These are phyloP conservation scores for Brachionus angularis DNA, from an alignment of 1,140 invertebrate species.

Conservation along the genomic window DNA sequence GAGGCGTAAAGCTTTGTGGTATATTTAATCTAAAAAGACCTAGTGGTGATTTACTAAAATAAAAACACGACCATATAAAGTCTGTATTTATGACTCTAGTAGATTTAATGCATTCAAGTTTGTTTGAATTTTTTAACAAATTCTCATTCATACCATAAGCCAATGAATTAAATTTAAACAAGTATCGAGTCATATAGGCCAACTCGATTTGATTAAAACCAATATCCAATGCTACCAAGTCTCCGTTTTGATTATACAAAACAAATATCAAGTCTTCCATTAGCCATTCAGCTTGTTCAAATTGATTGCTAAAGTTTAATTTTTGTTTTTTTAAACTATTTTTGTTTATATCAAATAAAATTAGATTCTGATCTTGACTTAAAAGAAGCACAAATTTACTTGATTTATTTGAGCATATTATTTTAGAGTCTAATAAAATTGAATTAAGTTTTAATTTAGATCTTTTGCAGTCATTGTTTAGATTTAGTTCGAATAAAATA, in stretches of 20 bases:
- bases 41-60: background rate
- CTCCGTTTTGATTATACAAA: slow-evolving; percentile 3
- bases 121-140: slow-evolving; percentile 1
- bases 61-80: slow-evolving; percentile 1
- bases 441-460: slow-evolving; percentile 13
- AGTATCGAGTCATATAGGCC: slow-evolving; percentile 4
- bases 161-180: slow-evolving; percentile 7
- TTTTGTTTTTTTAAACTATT: background rate
- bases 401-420: background rate
- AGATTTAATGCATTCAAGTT: background rate
- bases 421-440: background rate
- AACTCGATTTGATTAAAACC: slow-evolving; percentile 18
- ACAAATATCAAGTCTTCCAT: slow-evolving; percentile 8
- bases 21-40: slow-evolving; percentile 6
- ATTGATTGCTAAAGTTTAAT: background rate
- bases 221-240: background rate
- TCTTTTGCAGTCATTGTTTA: slow-evolving; percentile 2
- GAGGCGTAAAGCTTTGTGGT: background rate
- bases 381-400: background rate
- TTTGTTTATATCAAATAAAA: slow-evolving; percentile 13
- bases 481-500: too few species aligned
- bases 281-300: background rate
- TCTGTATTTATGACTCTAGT: background rate
- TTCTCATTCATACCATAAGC: background rate
- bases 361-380: background rate